Evolutionary conservation across 1,140 invertebrate species (phyloP).

Genomic region (Bombus fervidus): DNA sequence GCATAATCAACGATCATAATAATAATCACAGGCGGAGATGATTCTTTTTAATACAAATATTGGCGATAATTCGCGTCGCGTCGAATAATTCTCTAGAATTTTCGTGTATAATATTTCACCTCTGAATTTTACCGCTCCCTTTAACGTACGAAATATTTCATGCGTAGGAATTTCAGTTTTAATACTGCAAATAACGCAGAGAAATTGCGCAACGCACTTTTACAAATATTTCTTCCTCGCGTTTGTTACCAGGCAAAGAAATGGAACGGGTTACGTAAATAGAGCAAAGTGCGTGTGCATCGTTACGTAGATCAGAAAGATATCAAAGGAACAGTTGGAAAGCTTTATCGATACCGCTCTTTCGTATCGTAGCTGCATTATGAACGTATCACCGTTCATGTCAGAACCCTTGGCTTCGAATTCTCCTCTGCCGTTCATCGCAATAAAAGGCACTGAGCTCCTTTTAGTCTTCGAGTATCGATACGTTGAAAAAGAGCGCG

Average conservation of each 20-base stretch:
- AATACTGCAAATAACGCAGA: background rate
- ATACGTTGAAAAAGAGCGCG: too few relatives aligned
- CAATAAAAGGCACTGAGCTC: constrained; percentile 3
- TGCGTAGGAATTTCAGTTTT: background rate
- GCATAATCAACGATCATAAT: too few relatives aligned
- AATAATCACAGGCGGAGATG: too few relatives aligned
- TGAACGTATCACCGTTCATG: background rate
- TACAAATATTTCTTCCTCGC: background rate
- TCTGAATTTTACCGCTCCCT: background rate
- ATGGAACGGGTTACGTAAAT: background rate
- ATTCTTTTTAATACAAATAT: too few relatives aligned
- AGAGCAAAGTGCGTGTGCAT: constrained; percentile 5
- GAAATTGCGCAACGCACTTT: background rate
- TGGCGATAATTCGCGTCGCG: too few relatives aligned
- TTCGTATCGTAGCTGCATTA: constrained; percentile 5
- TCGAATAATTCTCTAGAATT: too few relatives aligned
- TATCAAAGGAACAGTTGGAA: background rate
- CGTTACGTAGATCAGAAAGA: too few relatives aligned
- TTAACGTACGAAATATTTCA: background rate
- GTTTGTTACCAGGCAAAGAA: background rate
- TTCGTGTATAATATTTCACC: too few relatives aligned
- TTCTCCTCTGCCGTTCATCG: background rate
- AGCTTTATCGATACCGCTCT: constrained; percentile 22
- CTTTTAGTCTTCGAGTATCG: background rate
- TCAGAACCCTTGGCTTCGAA: background rate